phyloP scores from a whole-genome alignment of 2,888 invertebrate genomes.

The Pediacus dermestoides region DNA sequence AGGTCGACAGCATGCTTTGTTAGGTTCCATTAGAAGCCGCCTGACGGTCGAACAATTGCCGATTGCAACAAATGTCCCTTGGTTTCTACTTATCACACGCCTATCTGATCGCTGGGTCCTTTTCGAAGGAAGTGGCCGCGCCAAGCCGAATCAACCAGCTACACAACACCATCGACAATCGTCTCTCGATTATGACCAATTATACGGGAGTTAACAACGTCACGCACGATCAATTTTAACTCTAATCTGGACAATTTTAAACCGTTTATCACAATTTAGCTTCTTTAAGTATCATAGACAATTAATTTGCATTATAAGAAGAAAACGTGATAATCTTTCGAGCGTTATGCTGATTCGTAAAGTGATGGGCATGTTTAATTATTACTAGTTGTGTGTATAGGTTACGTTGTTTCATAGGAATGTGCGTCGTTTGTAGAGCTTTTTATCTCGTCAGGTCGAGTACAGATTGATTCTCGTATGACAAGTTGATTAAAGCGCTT shows the following conservation, averaged over 20 bases:
- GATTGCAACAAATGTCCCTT: conserved; percentile 45
- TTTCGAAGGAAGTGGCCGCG: conserved; percentile 24
- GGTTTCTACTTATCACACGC: conserved; percentile 45
- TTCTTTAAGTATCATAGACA: no score
- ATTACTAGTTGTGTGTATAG: no score
- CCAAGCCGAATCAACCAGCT: conserved; percentile 9
- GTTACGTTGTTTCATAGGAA: no score
- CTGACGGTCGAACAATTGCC: conserved; percentile 45
- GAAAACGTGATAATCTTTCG: no score
- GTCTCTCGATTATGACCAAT: conserved; percentile 32
- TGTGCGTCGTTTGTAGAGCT: no score
- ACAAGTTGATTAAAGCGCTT: conserved; percentile 57
- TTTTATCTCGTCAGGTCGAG: conserved; percentile 33
- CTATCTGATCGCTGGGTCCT: conserved; percentile 37
- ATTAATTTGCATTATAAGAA: no score
- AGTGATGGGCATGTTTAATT: no score
- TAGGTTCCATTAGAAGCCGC: conserved; percentile 43
- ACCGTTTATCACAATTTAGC: no score
- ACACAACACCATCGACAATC: conserved; percentile 12
- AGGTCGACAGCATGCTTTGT: conserved; percentile 46
- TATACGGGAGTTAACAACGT: conserved; percentile 35
- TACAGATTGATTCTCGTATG: conserved; percentile 50
- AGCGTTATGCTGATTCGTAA: no score
- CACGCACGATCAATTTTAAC: conserved; percentile 29
- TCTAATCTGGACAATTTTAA: conserved; percentile 2